These are phyloP conservation scores for Phainopepla nitens DNA, from an alignment of 2,113 vertebrate species.

Conservation along the genomic window DNA sequence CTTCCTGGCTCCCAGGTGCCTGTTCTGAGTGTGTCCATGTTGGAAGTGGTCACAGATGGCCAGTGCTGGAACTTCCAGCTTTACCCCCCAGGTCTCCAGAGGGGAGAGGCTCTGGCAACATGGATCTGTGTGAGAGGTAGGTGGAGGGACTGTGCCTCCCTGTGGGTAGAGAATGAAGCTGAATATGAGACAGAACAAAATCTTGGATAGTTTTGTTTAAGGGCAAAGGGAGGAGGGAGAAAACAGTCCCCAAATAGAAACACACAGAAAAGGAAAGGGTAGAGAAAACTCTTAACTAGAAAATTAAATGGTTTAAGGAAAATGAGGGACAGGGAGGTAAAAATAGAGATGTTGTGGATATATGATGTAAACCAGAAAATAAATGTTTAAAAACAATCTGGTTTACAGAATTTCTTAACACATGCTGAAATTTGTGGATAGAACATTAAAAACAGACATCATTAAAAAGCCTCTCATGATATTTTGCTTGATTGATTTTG, in stretches of 20 bases:
- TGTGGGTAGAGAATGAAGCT: not conserved
- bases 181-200: not conserved
- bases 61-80: not conserved
- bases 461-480: not conserved
- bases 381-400: not conserved
- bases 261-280: not conserved
- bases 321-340: not conserved
- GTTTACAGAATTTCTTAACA: not conserved
- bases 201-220: not conserved
- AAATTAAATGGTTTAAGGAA: not conserved
- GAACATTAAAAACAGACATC: not conserved
- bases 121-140: not conserved
- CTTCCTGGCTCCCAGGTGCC: accelerated
- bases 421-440: not conserved
- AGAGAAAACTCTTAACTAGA: not conserved
- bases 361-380: not conserved
- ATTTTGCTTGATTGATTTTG: not conserved
- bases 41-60: not conserved
- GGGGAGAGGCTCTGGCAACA: not conserved
- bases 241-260: not conserved
- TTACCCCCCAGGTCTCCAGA: not conserved
- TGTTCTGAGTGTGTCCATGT: accelerated
- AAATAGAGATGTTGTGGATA: not conserved
- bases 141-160: slow-evolving; percentile 24
- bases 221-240: not conserved